phyloP scores from a whole-genome alignment of 1,140 invertebrate species.

The Trichonephila clavata region DNA sequence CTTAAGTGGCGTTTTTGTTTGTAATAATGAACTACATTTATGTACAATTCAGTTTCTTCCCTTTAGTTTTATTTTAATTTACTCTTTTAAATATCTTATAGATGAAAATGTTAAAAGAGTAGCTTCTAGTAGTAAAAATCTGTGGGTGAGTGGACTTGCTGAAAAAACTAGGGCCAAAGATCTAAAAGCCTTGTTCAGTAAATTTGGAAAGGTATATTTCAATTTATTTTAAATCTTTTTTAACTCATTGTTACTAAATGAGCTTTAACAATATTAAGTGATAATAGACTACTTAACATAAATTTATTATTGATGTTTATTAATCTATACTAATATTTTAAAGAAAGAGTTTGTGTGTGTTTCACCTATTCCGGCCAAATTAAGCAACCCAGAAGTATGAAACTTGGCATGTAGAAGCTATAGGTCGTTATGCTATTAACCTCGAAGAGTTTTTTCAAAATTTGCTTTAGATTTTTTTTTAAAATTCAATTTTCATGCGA shows the following conservation, averaged over 20 bases:
- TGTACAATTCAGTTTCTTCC: background rate
- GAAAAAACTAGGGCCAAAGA: conserved; percentile 94
- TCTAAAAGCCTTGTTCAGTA: conserved; percentile 93
- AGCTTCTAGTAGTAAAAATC: conserved; percentile 85
- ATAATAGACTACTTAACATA: background rate
- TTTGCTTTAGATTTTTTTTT: too few species aligned
- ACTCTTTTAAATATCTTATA: background rate
- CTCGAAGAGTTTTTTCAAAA: too few species aligned
- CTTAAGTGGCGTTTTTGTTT: too few species aligned
- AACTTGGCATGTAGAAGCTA: too few species aligned
- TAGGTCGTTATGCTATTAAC: too few species aligned
- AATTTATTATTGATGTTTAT: too few species aligned
- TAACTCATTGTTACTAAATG: background rate
- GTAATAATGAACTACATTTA: background rate
- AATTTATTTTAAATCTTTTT: background rate
- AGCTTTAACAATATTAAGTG: background rate
- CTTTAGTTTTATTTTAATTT: background rate
- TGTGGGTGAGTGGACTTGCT: conserved; percentile 96
- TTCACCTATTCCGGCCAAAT: too few species aligned
- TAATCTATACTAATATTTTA: too few species aligned
- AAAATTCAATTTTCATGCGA: too few species aligned
- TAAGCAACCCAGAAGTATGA: too few species aligned
- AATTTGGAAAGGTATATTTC: conserved; percentile 91
- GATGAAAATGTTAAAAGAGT: conserved; percentile 66
- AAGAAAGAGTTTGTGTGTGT: too few species aligned